Evolutionary conservation across 1,140 invertebrate species (phyloP), one percentile per base, ranked within the genome.

Genomic region (Anastatus disparis): DNA sequence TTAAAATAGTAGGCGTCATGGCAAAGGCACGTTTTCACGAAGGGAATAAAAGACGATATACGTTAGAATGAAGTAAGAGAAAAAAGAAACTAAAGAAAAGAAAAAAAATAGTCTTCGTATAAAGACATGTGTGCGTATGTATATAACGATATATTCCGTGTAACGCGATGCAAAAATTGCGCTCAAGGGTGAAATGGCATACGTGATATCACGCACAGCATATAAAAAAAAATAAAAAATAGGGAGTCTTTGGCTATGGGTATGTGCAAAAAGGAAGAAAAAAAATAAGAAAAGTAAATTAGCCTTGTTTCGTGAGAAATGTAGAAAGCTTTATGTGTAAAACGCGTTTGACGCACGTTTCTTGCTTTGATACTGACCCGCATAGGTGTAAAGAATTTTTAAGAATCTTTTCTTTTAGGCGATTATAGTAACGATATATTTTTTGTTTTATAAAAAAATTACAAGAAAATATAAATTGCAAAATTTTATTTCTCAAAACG

Each of bases 121-220:
- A n/a, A n/a, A n/a, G n/a, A n/a, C n/a, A n/a, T n/a, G n/a, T n/a
- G n/a, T n/a, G 15, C 27, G 53, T 26, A 27, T n/a, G 17, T 17
- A 1, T 3, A 3, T n/a, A 24, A 24, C 46, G 63, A 44, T 26
- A 44, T 58, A n/a, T n/a, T n/a, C 42, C 38, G 4, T 46, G 35
- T 52, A 27, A 26, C 66, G 40, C 61, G 69, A 64, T 70, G 69
- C 69, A 70, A 70, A 64, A 70, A 58, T 63, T 35, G 31, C 55
- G 35, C 40, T 22, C 29, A 46, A 24, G 69, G 48, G 50, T 17
- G 46, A 64, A 44, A 48, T 40, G 52, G 69, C 68, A 70, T 63
- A 56, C 68, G 61, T 70, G 67, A 70, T 70, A 62, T 55, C 67
- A 29, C 35, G 59, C 59, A 27, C 38, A 35, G n/a, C n/a, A n/a